Evolutionary conservation across 2,797 vertebrate genomes (phyloP).

Genomic region (Melanitta fusca): DNA sequence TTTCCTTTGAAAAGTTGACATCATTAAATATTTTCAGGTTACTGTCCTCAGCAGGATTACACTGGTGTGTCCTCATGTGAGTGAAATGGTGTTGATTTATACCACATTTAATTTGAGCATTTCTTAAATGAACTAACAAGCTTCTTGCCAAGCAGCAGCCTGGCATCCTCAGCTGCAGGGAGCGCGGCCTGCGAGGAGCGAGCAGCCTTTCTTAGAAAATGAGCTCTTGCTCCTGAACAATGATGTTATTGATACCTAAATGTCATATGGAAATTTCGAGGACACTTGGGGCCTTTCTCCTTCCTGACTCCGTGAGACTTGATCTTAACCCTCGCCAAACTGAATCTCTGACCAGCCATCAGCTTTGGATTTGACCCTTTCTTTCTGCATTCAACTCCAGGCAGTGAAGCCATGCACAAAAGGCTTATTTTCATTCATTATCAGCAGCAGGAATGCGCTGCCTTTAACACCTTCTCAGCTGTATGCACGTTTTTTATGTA

Average conservation of each 20-base stretch:
- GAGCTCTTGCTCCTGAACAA: slow-evolving; percentile 68
- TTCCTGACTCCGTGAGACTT: slow-evolving; percentile 63
- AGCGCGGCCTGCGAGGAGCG: neutral
- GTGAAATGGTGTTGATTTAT: neutral
- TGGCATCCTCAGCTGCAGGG: slow-evolving; percentile 44
- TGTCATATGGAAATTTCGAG: slow-evolving; percentile 79
- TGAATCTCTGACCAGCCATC: slow-evolving; percentile 56
- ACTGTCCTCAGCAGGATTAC: neutral
- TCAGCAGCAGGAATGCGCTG: neutral
- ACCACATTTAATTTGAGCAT: neutral
- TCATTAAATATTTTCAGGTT: slow-evolving; percentile 22
- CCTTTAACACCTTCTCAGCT: neutral
- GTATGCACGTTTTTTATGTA: rapidly evolving
- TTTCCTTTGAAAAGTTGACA: neutral
- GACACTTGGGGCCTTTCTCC: slow-evolving; percentile 79
- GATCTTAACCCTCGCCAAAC: slow-evolving; percentile 74
- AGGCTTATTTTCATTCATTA: neutral
- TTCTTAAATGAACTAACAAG: neutral
- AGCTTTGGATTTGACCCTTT: slow-evolving; percentile 55
- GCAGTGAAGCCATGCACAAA: slow-evolving; percentile 10
- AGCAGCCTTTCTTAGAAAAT: slow-evolving; percentile 59
- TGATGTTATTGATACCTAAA: slow-evolving; percentile 78
- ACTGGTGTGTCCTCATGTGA: neutral
- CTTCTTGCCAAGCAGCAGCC: slow-evolving; percentile 22
- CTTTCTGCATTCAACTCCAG: slow-evolving; percentile 26